Evolutionary conservation across 2,797 vertebrate species (phyloP), one percentile per base, ranked within the genome.

Genomic region (Threskiornis aethiopicus): DNA sequence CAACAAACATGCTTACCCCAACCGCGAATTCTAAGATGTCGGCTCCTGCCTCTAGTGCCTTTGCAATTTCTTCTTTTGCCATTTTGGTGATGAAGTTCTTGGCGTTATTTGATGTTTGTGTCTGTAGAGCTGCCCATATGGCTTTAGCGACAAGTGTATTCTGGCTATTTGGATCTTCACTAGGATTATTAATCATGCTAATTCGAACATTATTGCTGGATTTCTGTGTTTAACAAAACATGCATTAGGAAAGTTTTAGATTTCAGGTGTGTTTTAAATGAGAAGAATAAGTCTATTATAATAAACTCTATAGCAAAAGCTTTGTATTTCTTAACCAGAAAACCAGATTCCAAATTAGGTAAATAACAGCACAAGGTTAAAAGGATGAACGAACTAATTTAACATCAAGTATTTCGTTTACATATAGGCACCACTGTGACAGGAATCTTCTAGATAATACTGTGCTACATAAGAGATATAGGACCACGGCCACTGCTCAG

Each of bases 11-110:
- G 46, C 99, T 98, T 98, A 99, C 99, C 98, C 99, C 99, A 3
- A 99, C 99, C 20, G 99, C 98, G 69, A 99, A 99, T 51, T 99
- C 98, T 7, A 89, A 80, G 4, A 99, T 94, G 76, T 99, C 98
- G 1, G 94, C 94, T 66, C 99, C 99, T 10, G 94, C 96, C 26
- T 98, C 98, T 96, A 99, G 81, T 2, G 98, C 98, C 5, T 97
- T 94, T 5, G 98, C 99, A 1, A 98, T 99, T 89, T 99, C 99
- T 73, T 99, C 99, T 96, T 99, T 99, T 29, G 98, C 97, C 98
- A 99, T 97, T 97, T 99, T 99, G 95, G 99, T 99, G 98, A 99
- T 99, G 97, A 99, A 99, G 97, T 99, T 99, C 98, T 99, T 99
- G 95, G 99, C 99, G 33, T 99, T 99, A 95, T 98, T 99, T 81